Base-by-base conservation (phyloP, 2,113 vertebrate species). In the Castor canadensis region DNA sequence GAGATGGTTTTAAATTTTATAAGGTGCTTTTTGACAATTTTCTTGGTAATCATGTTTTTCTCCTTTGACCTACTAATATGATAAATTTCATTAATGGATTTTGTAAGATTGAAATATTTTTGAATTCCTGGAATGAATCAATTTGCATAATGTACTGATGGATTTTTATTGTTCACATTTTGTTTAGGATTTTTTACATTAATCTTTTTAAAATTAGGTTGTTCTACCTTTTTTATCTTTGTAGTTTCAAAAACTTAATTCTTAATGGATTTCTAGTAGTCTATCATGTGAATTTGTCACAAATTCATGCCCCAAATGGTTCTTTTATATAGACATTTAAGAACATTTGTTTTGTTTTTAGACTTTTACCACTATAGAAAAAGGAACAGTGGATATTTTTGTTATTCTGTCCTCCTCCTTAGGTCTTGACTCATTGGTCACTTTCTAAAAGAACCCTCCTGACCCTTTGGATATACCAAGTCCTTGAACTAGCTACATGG, bases 51-150 rank as follows among this genome's bases (percentile, higher is more conserved):
- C 45, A 72, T 80, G 89, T 49, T 95, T 95, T 95, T 95, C 67
- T 96, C 80, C 87, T 95, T 95, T 96, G 92, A 93, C 94, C 81
- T 95, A 80, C 56, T 96, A 76, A 83, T 83, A 66, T 93, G 80
- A 83, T 95, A 75, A 93, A 96, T 90, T 95, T 94, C 67, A 87
- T 95, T 95, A 97, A 87, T 92, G 72, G 75, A 87, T 93, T 96
- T 96, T 95, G 30, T 94, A 93, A 93, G 80, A 90, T 82, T 93
- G 67, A 96, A 95, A 87, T 96, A 87, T 67, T 92, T 97, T 93
- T 84, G 43, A 93, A 81, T 89, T 95, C 60, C 82, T 95, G 54
- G 58, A 95, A 83, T 92, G 75, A 94, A 58, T 89, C 87, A 87
- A 77, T 93, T 95, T 95, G 52, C 60, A 83, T 95, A 89, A 76